phyloP scores from a whole-genome alignment of 2,888 invertebrate species.

The Sabatieria punctata region DNA sequence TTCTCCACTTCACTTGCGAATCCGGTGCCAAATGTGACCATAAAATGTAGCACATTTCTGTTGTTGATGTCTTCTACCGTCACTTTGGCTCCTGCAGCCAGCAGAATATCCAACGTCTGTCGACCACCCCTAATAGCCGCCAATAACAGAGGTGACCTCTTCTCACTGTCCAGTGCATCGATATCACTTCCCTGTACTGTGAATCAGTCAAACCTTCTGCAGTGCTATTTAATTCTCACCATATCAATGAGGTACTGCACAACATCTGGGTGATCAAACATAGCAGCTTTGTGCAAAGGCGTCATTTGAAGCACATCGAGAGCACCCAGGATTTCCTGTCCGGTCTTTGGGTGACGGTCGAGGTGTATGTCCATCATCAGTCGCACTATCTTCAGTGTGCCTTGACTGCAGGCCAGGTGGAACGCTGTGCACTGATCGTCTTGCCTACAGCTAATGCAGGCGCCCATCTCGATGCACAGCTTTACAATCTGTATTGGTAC shows the following conservation, averaged over 20 bases:
- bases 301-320: slow-evolving; percentile 74
- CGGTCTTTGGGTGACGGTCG: too few species aligned
- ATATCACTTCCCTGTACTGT: slow-evolving; percentile 56
- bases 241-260: slow-evolving; percentile 43
- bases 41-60: slow-evolving; percentile 66
- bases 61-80: slow-evolving; percentile 57
- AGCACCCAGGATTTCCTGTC: slow-evolving; percentile 48
- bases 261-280: slow-evolving; percentile 72
- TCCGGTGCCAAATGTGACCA: slow-evolving; percentile 65
- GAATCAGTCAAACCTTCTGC: too few species aligned
- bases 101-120: slow-evolving; percentile 56
- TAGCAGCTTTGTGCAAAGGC: slow-evolving; percentile 71
- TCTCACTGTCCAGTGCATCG: slow-evolving; percentile 59
- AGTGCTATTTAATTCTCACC: too few species aligned
- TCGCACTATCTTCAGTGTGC: slow-evolving; percentile 65
- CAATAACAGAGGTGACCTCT: slow-evolving; percentile 57
- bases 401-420: slow-evolving; percentile 67
- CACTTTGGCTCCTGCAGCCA: slow-evolving; percentile 56
- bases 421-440: slow-evolving; percentile 72
- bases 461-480: slow-evolving; percentile 63
- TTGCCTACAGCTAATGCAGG: slow-evolving; percentile 68
- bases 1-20: slow-evolving; percentile 28
- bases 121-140: slow-evolving; percentile 66
- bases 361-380: too few species aligned
- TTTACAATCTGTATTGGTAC: slow-evolving; percentile 74